Conservation (phyloP, 2,113 vertebrate species). For the Eretmochelys imbricata region DNA sequence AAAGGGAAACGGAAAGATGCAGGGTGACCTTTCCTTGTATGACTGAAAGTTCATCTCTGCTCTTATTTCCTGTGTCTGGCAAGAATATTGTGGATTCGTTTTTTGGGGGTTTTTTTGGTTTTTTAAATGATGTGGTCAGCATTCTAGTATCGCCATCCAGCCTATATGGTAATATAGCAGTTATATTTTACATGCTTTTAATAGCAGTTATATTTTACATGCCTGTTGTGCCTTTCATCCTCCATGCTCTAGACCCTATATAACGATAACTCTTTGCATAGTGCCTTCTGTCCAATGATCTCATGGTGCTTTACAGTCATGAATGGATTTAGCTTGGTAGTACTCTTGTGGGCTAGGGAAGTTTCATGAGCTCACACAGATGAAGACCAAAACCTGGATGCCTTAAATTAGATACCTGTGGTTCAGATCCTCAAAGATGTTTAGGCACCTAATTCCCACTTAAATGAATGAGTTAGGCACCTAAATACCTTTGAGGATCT, state of each 20-base stretch:
- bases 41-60: not conserved
- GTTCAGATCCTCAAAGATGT: not conserved
- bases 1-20: not conserved
- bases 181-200: not conserved
- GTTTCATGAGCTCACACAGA: not conserved
- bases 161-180: not conserved
- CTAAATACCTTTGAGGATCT: not conserved
- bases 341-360: not conserved
- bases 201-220: not conserved
- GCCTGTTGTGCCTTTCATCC: not conserved
- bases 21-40: not conserved
- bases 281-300: not conserved
- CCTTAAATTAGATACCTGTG: not conserved
- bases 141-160: not conserved
- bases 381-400: not conserved
- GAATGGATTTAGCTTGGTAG: not conserved
- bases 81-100: not conserved
- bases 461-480: not conserved
- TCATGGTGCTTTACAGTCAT: not conserved
- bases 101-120: not conserved
- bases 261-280: not conserved
- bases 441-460: not conserved
- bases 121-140: not conserved
- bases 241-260: not conserved
- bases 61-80: not conserved